phyloP scores from a whole-genome alignment of 2,113 vertebrate genomes.

The Gymnogyps californianus region DNA sequence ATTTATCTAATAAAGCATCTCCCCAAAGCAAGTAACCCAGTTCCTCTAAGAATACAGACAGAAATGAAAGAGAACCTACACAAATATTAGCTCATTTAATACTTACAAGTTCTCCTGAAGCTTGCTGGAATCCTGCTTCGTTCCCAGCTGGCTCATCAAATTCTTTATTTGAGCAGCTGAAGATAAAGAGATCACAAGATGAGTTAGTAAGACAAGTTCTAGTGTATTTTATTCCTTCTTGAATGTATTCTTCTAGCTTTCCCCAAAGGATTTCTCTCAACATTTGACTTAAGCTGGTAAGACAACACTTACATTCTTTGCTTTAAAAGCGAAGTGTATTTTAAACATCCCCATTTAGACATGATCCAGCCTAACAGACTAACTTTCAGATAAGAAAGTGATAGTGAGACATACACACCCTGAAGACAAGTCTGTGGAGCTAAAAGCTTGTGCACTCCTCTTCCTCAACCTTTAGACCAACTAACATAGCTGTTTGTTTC shows the following conservation, averaged over 20 bases:
- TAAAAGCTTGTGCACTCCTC: neutral
- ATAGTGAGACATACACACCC: neutral
- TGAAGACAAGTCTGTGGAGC: neutral
- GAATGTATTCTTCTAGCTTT: neutral
- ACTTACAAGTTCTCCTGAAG: constrained; percentile 93
- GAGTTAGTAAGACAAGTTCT: neutral
- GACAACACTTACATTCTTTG: neutral
- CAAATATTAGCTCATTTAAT: neutral
- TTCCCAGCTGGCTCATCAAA: constrained; percentile 92
- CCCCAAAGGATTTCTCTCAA: neutral
- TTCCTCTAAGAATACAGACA: neutral
- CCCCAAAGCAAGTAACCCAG: neutral
- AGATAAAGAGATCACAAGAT: neutral
- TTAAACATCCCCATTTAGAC: neutral
- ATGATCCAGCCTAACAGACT: neutral
- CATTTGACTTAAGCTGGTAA: neutral
- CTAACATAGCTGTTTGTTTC: neutral
- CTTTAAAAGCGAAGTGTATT: neutral
- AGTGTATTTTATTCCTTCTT: neutral
- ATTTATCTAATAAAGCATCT: neutral
- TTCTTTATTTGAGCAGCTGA: constrained; percentile 92
- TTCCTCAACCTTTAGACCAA: neutral
- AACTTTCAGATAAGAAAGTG: neutral
- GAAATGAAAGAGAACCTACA: neutral
- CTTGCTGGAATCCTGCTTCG: constrained; percentile 89